Base-by-base conservation (phyloP, 2,888 invertebrate species). In the Leptopilina myrica region DNA sequence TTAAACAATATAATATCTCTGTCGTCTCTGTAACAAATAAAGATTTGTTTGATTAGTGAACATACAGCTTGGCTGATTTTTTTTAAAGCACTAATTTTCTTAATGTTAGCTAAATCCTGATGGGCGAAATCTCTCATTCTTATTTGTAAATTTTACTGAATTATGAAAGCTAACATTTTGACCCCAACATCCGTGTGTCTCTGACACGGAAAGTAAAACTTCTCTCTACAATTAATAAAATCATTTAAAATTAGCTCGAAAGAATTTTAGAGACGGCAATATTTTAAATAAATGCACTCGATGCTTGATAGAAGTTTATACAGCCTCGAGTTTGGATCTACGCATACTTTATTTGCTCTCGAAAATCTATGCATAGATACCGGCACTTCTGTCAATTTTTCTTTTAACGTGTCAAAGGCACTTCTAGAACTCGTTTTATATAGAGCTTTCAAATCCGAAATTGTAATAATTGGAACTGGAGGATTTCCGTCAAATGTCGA, bases 21-120 rank as follows among this genome's bases (percentile, higher is more conserved):
- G 33, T 33, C 3, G 2, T 33, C 33, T 33, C 8, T 43, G 43
- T 43, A 43, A 43, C 43, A 43, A 43, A 43, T 43, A 43, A 8
- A 43, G 1, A 43, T 43, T 43, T 43, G 43, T 43, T 43, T 43
- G 8, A 5, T 43, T 43, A 43, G 43, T 43, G 5, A 43, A 43
- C 43, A n/a, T 59, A 59, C 7, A 59, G 59, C 15, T 59, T 59
- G n/a, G 59, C 59, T n/a, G 14, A 5, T 59, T 59, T 59, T n/a
- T n/a, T 59, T 59, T n/a, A 59, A 59, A 59, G n/a, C 59, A 59
- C 59, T 59, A 7, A n/a, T n/a, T n/a, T 59, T 59, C 7, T 59
- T 59, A 6, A 59, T 59, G 7, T 59, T n/a, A 6, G 59, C 59
- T 59, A 6, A n/a, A 1, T 14, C 7, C 7, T 59, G 14, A n/a